Evolutionary conservation across 2,797 vertebrate genomes (phyloP).

Genomic region (Sebastes taczanowskii): DNA sequence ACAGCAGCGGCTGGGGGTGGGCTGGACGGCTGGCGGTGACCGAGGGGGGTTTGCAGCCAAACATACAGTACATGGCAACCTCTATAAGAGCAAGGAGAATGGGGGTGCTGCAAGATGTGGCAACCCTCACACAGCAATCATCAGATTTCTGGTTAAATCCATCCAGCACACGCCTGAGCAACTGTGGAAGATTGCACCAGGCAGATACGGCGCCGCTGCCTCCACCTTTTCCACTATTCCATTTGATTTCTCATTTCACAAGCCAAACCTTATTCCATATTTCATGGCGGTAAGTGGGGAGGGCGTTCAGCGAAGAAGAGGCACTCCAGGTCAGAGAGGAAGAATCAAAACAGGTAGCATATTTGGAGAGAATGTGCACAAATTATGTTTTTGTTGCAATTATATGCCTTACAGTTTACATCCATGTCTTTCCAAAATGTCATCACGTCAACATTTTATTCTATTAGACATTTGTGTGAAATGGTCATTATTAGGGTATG

Average conservation of each 20-base stretch:
- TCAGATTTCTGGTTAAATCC: constrained; percentile 38
- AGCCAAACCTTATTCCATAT: constrained; percentile 23
- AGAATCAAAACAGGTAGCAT: not conserved
- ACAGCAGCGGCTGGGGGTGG: constrained; percentile 41
- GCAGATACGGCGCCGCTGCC: not conserved
- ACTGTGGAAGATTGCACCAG: constrained; percentile 27
- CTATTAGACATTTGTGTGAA: too few relatives aligned
- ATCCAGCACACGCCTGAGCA: constrained; percentile 28
- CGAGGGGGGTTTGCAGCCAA: constrained; percentile 21
- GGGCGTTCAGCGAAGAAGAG: not conserved
- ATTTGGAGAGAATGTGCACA: not conserved
- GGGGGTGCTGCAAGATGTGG: constrained; percentile 30
- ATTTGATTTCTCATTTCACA: constrained; percentile 60
- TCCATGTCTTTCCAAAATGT: too few relatives aligned
- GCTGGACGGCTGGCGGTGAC: constrained; percentile 5
- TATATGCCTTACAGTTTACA: too few relatives aligned
- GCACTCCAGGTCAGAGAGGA: not conserved
- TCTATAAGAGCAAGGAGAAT: not conserved
- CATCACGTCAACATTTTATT: too few relatives aligned
- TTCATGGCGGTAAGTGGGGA: not conserved
- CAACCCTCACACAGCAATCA: constrained; percentile 53
- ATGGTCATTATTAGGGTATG: too few relatives aligned
- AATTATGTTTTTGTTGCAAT: not conserved
- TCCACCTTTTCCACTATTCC: constrained; percentile 35
- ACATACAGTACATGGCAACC: constrained; percentile 35